phyloP scores from a whole-genome alignment of 2,797 vertebrate species.

The Myotis vivesi region DNA sequence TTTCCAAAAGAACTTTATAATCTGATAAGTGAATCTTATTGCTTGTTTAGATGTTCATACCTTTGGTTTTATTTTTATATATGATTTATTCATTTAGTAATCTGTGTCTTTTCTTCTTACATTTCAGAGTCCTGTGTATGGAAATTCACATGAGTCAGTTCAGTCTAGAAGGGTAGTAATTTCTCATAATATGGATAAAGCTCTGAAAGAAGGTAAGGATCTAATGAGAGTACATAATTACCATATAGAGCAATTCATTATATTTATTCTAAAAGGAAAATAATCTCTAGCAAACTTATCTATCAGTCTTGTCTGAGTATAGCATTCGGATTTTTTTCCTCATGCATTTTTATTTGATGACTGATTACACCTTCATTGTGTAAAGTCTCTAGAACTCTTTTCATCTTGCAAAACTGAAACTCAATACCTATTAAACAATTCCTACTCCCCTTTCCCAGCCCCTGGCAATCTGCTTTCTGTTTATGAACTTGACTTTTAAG shows the following conservation, averaged over 20 bases:
- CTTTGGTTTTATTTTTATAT: constrained; percentile 25
- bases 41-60: constrained; percentile 2
- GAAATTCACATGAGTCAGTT: constrained; percentile 86
- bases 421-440: background rate
- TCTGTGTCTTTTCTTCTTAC: constrained; percentile 41
- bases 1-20: constrained; percentile 17
- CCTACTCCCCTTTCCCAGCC: background rate
- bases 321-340: background rate
- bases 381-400: background rate
- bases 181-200: constrained; percentile 97
- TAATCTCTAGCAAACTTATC: background rate
- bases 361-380: background rate
- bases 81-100: constrained; percentile 50
- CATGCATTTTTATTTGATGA: constrained; percentile 30
- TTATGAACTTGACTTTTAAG: background rate
- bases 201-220: constrained; percentile 94
- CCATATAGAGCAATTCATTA: background rate
- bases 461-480: background rate
- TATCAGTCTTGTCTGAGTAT: background rate
- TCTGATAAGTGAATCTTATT: background rate
- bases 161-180: constrained; percentile 93
- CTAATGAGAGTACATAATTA: background rate
- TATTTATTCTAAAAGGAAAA: constrained; percentile 20
- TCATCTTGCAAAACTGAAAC: background rate
- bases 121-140: constrained; percentile 87